Evolutionary conservation across 2,888 invertebrate genomes (phyloP), one percentile per base, ranked within the genome.

Genomic region (Nomada goodeniana): DNA sequence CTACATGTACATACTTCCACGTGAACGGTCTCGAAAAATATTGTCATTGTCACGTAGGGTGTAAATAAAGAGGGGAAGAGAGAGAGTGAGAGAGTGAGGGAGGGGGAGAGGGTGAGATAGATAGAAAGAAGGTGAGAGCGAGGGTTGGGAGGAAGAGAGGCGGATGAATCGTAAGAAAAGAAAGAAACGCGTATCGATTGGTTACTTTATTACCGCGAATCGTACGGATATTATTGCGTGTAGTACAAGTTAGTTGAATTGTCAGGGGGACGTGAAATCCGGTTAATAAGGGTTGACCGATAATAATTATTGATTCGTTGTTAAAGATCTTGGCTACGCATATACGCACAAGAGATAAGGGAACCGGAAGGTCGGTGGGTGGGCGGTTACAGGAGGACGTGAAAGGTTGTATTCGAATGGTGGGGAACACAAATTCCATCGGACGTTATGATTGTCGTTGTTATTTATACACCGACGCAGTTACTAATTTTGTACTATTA

Each of bases 371-470:
- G 64, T 26, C 26, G 10, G 20, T 26, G 9, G 61, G 57, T 11
- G 3, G 36, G 47, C 59, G 60, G 72, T 57, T 53, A 64, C 11
- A 23, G 61, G 57, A 29, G 13, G 67, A 63, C 63, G 77, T 67
- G 77, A 81, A 90, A 89, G 87, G 86, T 91, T 91, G 89, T 91
- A 91, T 91, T 88, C 89, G 89, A 90, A 85, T 77, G 71, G 70
- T 77, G 72, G 47, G 52, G 20, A 72, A 57, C 78, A 80, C 55
- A 61, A 61, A 65, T 74, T 71, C 57, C 65, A 84, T 85, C 64
- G 60, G 42, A 70, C 60, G 52, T 83, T 88, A 61, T 76, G 36
- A 81, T 80, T 74, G 68, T 70, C 47, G 78, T 81, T 76, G 69
- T 80, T 80, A 65, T 53, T 57, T 55, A 76, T 23, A 68, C 72